Evolutionary conservation across 2,113 vertebrate species (phyloP).

Genomic region (Oophaga pumilio): DNA sequence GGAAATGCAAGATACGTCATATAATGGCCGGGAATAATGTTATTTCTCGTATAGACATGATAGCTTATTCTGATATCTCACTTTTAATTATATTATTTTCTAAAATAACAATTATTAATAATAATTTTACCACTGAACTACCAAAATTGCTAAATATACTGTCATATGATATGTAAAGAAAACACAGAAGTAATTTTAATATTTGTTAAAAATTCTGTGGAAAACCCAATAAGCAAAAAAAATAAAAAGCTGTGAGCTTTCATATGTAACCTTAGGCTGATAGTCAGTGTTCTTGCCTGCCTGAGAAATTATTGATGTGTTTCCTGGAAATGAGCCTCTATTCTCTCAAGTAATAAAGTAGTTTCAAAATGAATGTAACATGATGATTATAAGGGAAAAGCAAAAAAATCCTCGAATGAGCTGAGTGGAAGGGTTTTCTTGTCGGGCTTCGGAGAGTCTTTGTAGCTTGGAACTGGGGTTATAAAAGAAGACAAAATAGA

Average conservation of each 20-base stretch:
- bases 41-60: no score
- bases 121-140: no score
- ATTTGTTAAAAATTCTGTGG: background rate
- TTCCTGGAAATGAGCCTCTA: slow-evolving; percentile 35
- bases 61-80: no score
- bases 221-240: background rate
- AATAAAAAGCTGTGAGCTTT: background rate
- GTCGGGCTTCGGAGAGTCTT: background rate
- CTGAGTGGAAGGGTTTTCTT: background rate
- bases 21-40: no score
- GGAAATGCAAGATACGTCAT: no score
- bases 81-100: no score
- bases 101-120: no score
- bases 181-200: background rate
- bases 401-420: background rate
- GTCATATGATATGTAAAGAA: background rate
- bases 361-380: background rate
- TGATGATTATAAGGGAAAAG: background rate
- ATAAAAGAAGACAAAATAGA: background rate
- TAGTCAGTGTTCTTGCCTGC: slow-evolving; percentile 33
- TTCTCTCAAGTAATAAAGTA: slow-evolving; percentile 26
- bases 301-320: slow-evolving; percentile 44
- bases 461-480: background rate
- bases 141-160: no score
- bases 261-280: background rate